Conservation (phyloP, 2,888 invertebrate genomes). For the Rhamnusium bicolor region DNA sequence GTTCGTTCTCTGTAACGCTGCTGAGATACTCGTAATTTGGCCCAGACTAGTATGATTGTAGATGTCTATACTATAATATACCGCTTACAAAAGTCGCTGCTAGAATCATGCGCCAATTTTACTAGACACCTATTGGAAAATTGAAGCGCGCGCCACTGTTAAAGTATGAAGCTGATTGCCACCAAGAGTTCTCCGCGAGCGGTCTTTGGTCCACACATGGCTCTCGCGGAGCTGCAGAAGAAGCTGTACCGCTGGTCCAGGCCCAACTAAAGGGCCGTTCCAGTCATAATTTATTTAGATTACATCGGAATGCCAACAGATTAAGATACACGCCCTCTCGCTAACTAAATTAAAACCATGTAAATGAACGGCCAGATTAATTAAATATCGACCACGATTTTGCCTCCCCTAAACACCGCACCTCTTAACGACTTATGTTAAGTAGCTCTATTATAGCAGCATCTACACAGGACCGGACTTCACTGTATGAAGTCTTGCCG, state of each 20-base stretch:
- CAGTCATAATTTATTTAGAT: slow-evolving; percentile 65
- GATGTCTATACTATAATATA: no score
- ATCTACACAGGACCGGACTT: neutral
- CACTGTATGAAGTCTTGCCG: no score
- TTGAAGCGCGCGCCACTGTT: neutral
- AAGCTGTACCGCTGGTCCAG: slow-evolving; percentile 1
- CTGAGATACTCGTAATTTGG: no score
- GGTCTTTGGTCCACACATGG: neutral
- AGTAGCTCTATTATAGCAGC: slow-evolving; percentile 39
- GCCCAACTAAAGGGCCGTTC: slow-evolving; percentile 17
- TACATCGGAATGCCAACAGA: slow-evolving; percentile 66
- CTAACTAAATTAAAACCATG: slow-evolving; percentile 66
- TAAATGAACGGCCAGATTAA: slow-evolving; percentile 62
- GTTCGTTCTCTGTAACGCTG: no score
- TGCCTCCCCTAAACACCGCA: slow-evolving; percentile 30
- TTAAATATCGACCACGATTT: slow-evolving; percentile 57
- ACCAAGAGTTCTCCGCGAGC: slow-evolving; percentile 2
- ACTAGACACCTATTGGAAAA: no score
- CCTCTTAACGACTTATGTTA: slow-evolving; percentile 41
- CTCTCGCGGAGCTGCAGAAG: slow-evolving; percentile 1
- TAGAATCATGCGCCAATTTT: no score
- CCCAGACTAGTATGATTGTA: no score
- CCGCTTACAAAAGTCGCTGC: no score
- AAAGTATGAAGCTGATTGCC: neutral
- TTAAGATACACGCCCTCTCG: slow-evolving; percentile 63